Base-by-base conservation (phyloP, 2,113 vertebrate species). In the Ursus arctos region DNA sequence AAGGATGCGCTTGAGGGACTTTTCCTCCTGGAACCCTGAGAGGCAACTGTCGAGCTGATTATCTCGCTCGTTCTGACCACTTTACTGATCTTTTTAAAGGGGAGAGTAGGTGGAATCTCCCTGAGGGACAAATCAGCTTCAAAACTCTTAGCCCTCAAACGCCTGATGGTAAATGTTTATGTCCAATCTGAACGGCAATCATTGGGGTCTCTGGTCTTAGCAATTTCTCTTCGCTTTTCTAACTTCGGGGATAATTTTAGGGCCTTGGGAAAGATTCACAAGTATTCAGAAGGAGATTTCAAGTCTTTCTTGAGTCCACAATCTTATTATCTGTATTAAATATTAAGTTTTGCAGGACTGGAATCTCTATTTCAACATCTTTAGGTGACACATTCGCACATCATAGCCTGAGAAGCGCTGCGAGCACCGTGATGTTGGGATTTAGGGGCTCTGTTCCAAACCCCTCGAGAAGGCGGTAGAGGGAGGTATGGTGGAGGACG, bases 151-250 rank as follows among this genome's bases (percentile, higher is more conserved):
- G n/a, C n/a, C 14, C 16, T 91, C 77, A 28, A 87, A 43, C 9
- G 24, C 31, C 57, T 7, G 28, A 31, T 69, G 53, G 59, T 80
- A 69, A 88, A 71, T 77, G 47, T 82, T n/a, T 59, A 80, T n/a
- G 49, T 85, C 55, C 26, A 51, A 61, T 74, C 57, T 69, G 72
- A 83, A 93, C 16, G 21, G 28, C 10, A 31, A 16, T 79, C 43
- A 53, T 22, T 43, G 47, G 4, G 43, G n/a, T 71, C 36, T 81
- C 31, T n/a, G 49, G 14, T 81, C 55, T 83, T 57, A n/a, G 49
- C 67, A 91, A 57, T 69, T 72, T 92, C n/a, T 95, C 51, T 85
- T 26, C 61, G 86, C 47, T 96, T 89, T 93, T 72, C 76, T 91
- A 76, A 84, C 61, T 90, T 88, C 16, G 51, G 26, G 24, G 71